Conservation (phyloP, 2,888 invertebrate species). For the Dryomyza anilis region DNA sequence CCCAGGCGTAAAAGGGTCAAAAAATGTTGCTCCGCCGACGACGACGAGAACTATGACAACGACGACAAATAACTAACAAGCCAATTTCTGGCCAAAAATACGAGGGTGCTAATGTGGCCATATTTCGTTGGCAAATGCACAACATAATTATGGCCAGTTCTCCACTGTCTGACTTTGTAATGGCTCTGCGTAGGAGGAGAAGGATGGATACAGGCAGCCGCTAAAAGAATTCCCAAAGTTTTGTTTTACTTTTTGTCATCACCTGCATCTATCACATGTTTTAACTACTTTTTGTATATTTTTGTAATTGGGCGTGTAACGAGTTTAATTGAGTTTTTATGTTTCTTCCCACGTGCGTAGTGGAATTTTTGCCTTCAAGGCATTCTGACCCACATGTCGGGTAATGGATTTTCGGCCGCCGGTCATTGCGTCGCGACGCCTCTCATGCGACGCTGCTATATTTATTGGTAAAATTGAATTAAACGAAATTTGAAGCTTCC, state of each 20-base stretch:
- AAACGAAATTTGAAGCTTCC: no score
- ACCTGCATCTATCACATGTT: no score
- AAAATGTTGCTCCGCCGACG: neutral
- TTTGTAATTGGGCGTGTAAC: constrained; percentile 59
- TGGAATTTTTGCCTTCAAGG: no score
- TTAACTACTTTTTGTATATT: neutral
- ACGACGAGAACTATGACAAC: neutral
- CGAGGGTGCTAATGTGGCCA: constrained; percentile 57
- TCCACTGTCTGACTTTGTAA: no score
- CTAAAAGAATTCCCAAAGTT: neutral
- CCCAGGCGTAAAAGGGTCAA: neutral
- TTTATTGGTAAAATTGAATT: no score
- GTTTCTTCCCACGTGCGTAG: no score
- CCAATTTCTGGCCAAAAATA: constrained; percentile 33
- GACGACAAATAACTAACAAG: constrained; percentile 20
- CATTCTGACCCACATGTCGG: no score
- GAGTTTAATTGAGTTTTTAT: constrained; percentile 61
- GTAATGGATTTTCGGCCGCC: neutral
- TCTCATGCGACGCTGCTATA: neutral
- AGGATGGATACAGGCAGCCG: neutral
- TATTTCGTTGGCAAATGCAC: constrained; percentile 49
- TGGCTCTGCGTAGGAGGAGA: neutral
- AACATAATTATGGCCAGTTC: constrained; percentile 49
- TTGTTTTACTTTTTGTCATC: neutral
- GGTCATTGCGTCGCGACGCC: neutral